Percentiles rank a stretch among this genome's conserved stretches.
Conservation (phyloP, 2,888 invertebrate genomes). For the Macrophya annulata region DNA sequence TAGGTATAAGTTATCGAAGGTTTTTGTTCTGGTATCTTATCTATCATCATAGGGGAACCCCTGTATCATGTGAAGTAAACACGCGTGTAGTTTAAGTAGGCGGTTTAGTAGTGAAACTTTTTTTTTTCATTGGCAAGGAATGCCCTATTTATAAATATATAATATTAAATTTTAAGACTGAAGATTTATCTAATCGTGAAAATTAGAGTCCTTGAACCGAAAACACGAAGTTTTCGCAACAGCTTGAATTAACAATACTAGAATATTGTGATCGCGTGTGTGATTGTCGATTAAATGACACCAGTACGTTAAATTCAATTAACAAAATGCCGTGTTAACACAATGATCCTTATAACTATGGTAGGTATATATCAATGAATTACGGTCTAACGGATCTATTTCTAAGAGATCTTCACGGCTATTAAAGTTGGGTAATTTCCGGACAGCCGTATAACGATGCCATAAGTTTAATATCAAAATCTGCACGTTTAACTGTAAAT, state of each 20-base stretch:
- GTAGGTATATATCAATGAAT: neutral
- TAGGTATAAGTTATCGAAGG: too few species aligned
- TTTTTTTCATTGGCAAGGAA: too few species aligned
- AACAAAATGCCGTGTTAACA: neutral
- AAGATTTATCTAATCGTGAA: too few species aligned
- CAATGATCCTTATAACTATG: slow-evolving; percentile 18
- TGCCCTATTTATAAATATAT: too few species aligned
- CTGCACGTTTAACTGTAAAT: neutral
- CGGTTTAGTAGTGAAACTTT: too few species aligned
- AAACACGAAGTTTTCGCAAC: neutral
- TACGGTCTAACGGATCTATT: neutral
- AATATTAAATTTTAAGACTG: too few species aligned
- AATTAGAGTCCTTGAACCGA: neutral
- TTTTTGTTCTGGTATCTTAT: too few species aligned
- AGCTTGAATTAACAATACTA: neutral
- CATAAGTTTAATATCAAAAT: slow-evolving; percentile 8
- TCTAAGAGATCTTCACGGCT: slow-evolving; percentile 1
- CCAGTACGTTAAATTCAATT: slow-evolving; percentile 29
- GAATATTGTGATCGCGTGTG: neutral
- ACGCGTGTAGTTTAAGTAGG: too few species aligned
- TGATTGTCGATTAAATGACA: slow-evolving; percentile 24
- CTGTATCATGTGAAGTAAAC: too few species aligned
- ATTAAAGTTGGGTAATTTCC: neutral
- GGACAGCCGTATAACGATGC: neutral
- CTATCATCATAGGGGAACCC: too few species aligned